Conservation (phyloP, 2,797 vertebrate genomes). For the Poecile montanus region DNA sequence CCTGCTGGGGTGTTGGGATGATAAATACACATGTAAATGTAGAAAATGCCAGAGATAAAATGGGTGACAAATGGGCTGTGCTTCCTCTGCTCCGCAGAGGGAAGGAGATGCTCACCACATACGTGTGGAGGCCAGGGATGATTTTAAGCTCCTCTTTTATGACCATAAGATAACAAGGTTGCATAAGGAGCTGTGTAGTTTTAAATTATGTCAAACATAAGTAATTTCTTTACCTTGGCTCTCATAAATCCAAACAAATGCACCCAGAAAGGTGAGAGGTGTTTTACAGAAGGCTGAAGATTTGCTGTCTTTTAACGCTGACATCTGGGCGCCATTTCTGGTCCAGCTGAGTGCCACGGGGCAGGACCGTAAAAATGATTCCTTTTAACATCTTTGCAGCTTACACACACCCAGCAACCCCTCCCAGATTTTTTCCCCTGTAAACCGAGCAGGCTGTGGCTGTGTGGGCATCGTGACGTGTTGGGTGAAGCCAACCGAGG, state of each 20-base stretch:
- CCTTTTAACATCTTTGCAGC: background rate
- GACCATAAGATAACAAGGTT: background rate
- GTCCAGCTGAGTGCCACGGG: background rate
- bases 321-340: background rate
- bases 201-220: background rate
- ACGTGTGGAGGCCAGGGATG: background rate
- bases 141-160: background rate
- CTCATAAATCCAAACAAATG: background rate
- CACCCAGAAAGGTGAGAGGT: background rate
- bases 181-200: background rate
- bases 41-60: conserved; percentile 44
- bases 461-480: background rate
- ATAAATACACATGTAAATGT: conserved; percentile 62
- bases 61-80: conserved; percentile 52
- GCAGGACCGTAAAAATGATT: background rate
- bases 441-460: background rate
- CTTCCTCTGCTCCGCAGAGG: background rate
- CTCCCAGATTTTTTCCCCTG: background rate
- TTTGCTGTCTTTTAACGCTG: background rate
- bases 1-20: conserved; percentile 2
- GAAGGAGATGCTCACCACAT: background rate
- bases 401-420: background rate
- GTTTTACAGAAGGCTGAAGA: background rate
- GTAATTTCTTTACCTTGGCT: background rate
- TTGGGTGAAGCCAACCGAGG: background rate